Evolutionary conservation across 2,888 invertebrate species (phyloP).

Genomic region (Aproaerema taeniolella): DNA sequence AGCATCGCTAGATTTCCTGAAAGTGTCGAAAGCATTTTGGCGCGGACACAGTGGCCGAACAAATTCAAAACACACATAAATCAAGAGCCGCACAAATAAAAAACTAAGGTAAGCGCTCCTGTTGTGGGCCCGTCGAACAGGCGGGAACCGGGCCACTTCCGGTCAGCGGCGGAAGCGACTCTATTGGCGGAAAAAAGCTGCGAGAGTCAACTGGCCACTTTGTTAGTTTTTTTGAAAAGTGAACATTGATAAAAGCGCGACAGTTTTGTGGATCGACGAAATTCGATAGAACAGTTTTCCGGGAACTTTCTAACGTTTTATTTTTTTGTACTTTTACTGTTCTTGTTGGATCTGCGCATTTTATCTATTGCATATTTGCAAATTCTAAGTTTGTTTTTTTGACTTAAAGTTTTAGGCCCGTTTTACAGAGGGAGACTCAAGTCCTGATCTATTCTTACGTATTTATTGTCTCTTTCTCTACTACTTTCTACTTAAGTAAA

Average conservation of each 20-base stretch:
- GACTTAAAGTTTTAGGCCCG: too few relatives aligned
- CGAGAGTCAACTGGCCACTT: slow-evolving; percentile 59
- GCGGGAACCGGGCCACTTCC: slow-evolving; percentile 55
- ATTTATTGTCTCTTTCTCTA: too few relatives aligned
- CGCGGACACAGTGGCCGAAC: slow-evolving; percentile 43
- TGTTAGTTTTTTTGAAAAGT: slow-evolving; percentile 58
- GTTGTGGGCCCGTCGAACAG: slow-evolving; percentile 57
- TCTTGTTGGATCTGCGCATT: slow-evolving; percentile 1
- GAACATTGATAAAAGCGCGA: slow-evolving; percentile 55
- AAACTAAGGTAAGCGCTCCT: slow-evolving; percentile 75
- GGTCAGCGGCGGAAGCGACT: slow-evolving; percentile 54
- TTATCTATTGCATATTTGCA: too few relatives aligned
- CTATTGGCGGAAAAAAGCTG: slow-evolving; percentile 70
- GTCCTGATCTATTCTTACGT: too few relatives aligned
- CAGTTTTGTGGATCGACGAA: slow-evolving; percentile 31
- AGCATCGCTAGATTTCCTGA: slow-evolving; percentile 44
- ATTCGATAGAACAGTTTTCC: slow-evolving; percentile 36
- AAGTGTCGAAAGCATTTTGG: slow-evolving; percentile 63
- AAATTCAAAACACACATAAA: slow-evolving; percentile 74
- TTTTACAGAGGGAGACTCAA: too few relatives aligned
- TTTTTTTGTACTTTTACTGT: slow-evolving; percentile 2
- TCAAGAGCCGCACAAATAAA: slow-evolving; percentile 68
- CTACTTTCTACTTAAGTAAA: too few relatives aligned
- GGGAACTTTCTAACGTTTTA: slow-evolving; percentile 24
- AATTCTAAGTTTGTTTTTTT: too few relatives aligned